Evolutionary conservation across 23 tunicate species (phyloP).

Genomic region (Trididemnum nubilum): DNA sequence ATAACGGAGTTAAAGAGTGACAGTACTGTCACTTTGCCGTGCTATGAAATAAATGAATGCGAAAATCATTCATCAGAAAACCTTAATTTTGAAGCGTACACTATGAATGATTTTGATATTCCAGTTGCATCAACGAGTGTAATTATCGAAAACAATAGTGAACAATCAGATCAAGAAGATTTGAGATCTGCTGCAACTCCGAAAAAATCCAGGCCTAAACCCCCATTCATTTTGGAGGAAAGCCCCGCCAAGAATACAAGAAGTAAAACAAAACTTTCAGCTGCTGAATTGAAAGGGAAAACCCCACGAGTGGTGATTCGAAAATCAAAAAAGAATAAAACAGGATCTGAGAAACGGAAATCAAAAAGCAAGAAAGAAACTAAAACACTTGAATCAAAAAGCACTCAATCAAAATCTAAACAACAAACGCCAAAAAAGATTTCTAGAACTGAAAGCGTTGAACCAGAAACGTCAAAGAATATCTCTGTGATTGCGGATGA

Average conservation of each 20-base stretch:
- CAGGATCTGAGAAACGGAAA: not conserved
- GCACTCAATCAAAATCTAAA: not conserved
- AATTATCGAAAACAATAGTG: no score
- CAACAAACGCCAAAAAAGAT: not conserved
- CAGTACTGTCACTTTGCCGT: no score
- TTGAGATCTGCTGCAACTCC: no score
- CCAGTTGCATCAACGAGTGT: not conserved
- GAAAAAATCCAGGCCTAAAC: no score
- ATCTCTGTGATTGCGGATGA: not conserved
- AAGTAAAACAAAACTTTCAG: not conserved
- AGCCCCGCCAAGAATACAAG: conserved; percentile 37
- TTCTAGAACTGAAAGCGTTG: not conserved
- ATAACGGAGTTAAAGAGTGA: no score
- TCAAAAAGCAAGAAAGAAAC: not conserved
- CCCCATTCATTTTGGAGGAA: no score
- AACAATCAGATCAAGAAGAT: no score
- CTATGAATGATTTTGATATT: not conserved
- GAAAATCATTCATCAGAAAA: no score
- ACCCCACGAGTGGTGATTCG: conserved; percentile 8
- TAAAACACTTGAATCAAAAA: not conserved
- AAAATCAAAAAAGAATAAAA: not conserved
- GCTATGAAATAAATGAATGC: no score
- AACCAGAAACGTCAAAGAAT: not conserved
- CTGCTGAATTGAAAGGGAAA: conserved; percentile 2
- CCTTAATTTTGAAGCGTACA: no score